Base-by-base conservation (phyloP, 2,888 invertebrate species). In the Lordiphosa andalusiaca region DNA sequence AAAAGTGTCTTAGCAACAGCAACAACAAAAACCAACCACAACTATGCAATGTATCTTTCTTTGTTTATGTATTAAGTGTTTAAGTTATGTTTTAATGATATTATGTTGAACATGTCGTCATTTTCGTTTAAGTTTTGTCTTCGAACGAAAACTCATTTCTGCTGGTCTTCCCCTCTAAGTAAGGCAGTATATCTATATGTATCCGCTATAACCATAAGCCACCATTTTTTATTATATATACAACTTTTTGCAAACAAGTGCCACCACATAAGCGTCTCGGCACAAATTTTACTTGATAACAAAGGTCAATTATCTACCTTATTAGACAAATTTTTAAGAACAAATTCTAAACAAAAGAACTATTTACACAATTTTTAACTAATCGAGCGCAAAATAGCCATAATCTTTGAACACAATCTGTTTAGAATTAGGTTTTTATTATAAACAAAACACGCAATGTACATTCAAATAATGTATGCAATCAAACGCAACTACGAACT, bases 91-190 rank as follows among this genome's bases (percentile, higher is more conserved):
- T 73, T 52, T 55, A 74, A 78, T 78, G 78, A 73, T 78, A 76
- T 80, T 81, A 81, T 80, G 78, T 81, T 81, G 80, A 81, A 76
- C 80, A 80, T 78, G 65, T 70, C 66, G 58, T 81, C 76, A 80
- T 77, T 78, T 67, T 60, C 44, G 50, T 59, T 56, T 56, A 67
- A 55, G 37, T 42, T 30, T 61, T 69, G 71, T 69, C 69, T 61
- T 40, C 52, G 53, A 61, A 71, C 67, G 64, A 55, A 59, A 30
- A 40, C 37, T n/a, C 42, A 41, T 44, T 35, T 37, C 44, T 52
- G 16, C 80, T 77, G 80, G 80, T 80, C 80, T 76, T 78, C 72
- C 80, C 5, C 44, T 78, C 44, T 78, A 80, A 77, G 76, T 58
- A 51, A 51, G 38, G 25, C 49, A 54, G 47, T 57, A 54, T 41